phyloP scores from a whole-genome alignment of 1,140 invertebrate species.

The Diachasma alloeum region DNA sequence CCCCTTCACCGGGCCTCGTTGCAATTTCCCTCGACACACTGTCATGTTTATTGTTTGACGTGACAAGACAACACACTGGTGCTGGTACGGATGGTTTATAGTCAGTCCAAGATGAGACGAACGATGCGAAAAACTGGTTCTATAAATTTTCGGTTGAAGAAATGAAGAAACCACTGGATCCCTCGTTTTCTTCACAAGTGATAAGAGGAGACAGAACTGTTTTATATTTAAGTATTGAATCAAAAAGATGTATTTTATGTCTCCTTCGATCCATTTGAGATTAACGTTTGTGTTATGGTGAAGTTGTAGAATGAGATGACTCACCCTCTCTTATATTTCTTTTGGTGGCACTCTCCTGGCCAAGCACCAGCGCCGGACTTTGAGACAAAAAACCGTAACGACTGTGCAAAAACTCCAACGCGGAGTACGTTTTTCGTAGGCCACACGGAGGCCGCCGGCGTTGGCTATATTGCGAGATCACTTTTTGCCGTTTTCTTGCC shows the following conservation, averaged over 20 bases:
- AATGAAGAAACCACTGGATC: neutral
- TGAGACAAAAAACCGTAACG: constrained; percentile 18
- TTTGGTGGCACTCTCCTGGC: neutral
- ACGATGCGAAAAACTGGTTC: constrained; percentile 26
- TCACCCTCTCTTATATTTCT: constrained; percentile 18
- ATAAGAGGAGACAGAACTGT: neutral
- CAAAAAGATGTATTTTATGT: neutral
- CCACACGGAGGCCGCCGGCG: constrained; percentile 18
- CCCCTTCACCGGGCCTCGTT: too few species aligned
- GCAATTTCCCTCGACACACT: neutral
- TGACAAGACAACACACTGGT: neutral
- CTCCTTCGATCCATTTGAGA: neutral
- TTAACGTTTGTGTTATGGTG: neutral
- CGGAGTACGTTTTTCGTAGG: constrained; percentile 23
- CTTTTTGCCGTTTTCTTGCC: constrained; percentile 24
- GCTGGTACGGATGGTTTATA: too few species aligned
- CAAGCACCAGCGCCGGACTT: constrained; percentile 1
- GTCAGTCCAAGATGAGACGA: neutral
- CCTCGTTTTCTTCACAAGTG: neutral
- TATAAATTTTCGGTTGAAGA: constrained; percentile 28
- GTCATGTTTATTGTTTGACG: constrained; percentile 3
- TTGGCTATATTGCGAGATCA: constrained; percentile 28
- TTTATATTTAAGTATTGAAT: neutral
- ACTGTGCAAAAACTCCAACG: constrained; percentile 15
- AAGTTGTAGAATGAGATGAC: neutral